These are phyloP conservation scores for Ageneiosus marmoratus DNA, from an alignment of 2,113 vertebrate genomes.

Conservation along the genomic window DNA sequence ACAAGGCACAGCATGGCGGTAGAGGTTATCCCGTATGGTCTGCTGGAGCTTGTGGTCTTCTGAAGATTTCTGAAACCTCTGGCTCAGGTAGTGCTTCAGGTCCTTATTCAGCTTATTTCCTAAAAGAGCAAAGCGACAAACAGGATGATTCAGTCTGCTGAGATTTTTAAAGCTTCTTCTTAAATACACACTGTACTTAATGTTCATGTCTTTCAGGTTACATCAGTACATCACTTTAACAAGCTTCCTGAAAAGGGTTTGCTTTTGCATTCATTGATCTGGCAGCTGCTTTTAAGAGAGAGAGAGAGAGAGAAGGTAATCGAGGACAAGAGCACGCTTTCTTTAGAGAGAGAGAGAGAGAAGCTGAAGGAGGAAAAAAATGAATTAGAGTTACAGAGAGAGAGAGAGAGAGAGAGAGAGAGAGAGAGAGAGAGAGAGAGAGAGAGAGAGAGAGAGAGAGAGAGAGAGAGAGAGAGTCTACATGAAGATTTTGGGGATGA, in stretches of 20 bases:
- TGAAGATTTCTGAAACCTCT: constrained; percentile 95
- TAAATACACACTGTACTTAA: neutral
- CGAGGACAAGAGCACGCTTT: neutral
- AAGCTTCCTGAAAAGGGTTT: constrained; percentile 11
- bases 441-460: neutral
- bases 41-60: constrained; percentile 94
- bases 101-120: constrained; percentile 95
- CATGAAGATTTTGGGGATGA: neutral
- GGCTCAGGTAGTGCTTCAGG: constrained; percentile 91
- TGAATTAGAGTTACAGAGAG: too few species aligned
- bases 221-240: neutral
- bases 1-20: constrained; percentile 99
- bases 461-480: neutral
- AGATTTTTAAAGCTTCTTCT: neutral
- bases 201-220: neutral
- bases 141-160: constrained; percentile 27
- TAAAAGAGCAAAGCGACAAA: constrained; percentile 66
- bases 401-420: too few species aligned
- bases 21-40: constrained; percentile 95
- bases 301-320: too few species aligned
- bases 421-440: neutral
- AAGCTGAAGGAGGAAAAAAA: too few species aligned
- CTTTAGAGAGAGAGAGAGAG: too few species aligned
- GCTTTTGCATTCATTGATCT: neutral
- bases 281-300: neutral